These are phyloP conservation scores for Arvicanthis niloticus DNA, from an alignment of 2,113 vertebrate species.

Conservation along the genomic window DNA sequence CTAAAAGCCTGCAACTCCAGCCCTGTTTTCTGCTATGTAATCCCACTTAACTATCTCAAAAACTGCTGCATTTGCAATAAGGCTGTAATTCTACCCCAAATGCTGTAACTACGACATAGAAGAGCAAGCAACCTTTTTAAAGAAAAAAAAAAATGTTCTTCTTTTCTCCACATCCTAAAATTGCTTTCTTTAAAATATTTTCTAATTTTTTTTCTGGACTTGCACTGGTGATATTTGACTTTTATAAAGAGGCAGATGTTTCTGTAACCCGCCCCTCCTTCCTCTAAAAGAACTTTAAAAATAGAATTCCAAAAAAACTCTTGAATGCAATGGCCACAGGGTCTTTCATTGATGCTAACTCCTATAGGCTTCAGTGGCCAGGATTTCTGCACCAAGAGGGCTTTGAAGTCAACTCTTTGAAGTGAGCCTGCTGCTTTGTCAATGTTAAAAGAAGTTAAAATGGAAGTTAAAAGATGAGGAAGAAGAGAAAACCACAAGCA, in stretches of 20 bases:
- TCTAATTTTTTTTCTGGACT: slow-evolving; percentile 2
- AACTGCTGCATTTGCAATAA: not conserved
- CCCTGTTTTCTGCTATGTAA: not conserved
- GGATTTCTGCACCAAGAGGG: slow-evolving; percentile 51
- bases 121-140: not conserved
- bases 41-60: not conserved
- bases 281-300: slow-evolving; percentile 71
- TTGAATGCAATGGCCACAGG: slow-evolving; percentile 64
- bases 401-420: slow-evolving; percentile 87
- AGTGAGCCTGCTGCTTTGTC: slow-evolving; percentile 65
- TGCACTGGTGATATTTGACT: slow-evolving; percentile 38
- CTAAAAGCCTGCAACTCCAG: not conserved
- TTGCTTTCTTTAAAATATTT: slow-evolving; percentile 51
- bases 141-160: slow-evolving; percentile 8
- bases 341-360: slow-evolving; percentile 62
- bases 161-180: slow-evolving; percentile 62
- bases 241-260: slow-evolving; percentile 65
- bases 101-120: slow-evolving; percentile 15
- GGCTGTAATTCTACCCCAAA: not conserved
- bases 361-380: slow-evolving; percentile 48
- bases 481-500: slow-evolving; percentile 19
- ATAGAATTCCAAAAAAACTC: slow-evolving; percentile 59
- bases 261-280: slow-evolving; percentile 30
- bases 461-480: slow-evolving; percentile 49
- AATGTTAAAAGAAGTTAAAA: slow-evolving; percentile 63